Percentiles rank a stretch among this genome's conserved stretches.
These are phyloP conservation scores for Dicentrarchus labrax DNA, from an alignment of 2,113 vertebrate species.

Conservation along the genomic window DNA sequence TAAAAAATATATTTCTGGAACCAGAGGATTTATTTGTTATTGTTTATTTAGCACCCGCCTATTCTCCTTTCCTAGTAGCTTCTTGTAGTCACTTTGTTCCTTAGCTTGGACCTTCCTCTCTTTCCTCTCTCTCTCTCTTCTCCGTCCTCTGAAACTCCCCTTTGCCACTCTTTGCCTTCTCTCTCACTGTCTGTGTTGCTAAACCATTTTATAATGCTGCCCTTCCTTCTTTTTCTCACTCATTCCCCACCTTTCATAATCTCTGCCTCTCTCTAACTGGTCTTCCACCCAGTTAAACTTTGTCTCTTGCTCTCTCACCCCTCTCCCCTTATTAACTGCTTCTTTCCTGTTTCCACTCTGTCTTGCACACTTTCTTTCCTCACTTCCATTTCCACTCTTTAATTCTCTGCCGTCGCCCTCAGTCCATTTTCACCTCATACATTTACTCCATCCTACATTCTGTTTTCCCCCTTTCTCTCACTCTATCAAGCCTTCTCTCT, in stretches of 20 bases:
- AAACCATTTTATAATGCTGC: not conserved
- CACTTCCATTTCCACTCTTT: conserved; percentile 22
- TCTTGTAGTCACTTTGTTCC: not conserved
- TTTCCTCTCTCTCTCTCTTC: not conserved
- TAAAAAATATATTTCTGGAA: not conserved
- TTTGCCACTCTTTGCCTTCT: not conserved
- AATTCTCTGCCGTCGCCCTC: conserved; percentile 26
- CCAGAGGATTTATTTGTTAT: not conserved
- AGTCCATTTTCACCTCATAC: conserved; percentile 38
- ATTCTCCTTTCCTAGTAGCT: not conserved
- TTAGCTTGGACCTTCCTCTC: not conserved
- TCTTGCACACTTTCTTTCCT: conserved; percentile 20
- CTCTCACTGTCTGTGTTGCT: not conserved
- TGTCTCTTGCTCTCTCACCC: not conserved
- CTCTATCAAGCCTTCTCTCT: conserved; percentile 32
- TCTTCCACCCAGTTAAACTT: conserved; percentile 12
- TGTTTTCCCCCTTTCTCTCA: conserved; percentile 42
- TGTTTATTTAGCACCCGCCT: not conserved
- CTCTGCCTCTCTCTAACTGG: not conserved
- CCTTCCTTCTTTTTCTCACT: not conserved
- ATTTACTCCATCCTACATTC: conserved; percentile 39
- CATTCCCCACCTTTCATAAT: not conserved
- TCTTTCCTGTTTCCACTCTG: not conserved
- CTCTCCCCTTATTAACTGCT: not conserved
- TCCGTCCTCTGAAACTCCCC: not conserved